Evolutionary conservation across 1,140 invertebrate genomes (phyloP).

Genomic region (Wiebesia pumilae): DNA sequence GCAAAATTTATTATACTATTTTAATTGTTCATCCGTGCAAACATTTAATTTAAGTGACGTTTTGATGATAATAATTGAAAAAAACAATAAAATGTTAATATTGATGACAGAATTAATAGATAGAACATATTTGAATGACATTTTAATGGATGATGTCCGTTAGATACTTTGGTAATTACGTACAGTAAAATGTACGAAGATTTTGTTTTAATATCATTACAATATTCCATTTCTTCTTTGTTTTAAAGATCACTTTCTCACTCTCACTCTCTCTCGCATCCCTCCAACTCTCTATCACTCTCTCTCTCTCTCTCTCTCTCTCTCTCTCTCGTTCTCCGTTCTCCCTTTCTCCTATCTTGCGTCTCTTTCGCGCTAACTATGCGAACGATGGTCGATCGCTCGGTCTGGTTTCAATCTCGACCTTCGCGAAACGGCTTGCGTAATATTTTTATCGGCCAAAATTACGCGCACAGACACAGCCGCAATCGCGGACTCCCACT

Average conservation of each 20-base stretch:
- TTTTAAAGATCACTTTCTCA: not conserved
- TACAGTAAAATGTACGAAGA: not conserved
- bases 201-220: not conserved
- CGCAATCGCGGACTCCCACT: not conserved
- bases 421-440: conserved; percentile 70
- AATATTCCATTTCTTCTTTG: not conserved
- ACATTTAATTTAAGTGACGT: no score
- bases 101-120: no score
- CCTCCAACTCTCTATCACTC: no score
- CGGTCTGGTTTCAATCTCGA: conserved; percentile 57
- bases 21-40: no score
- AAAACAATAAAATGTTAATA: no score
- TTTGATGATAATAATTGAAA: no score
- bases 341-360: not conserved
- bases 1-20: no score
- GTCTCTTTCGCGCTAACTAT: not conserved
- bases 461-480: conserved; percentile 59
- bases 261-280: not conserved
- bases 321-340: conserved; percentile 26
- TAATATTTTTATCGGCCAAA: conserved; percentile 73
- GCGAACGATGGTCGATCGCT: conserved; percentile 24
- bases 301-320: conserved; percentile 19
- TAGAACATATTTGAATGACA: no score
- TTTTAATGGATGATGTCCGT: no score
- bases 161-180: no score